A percentile compares a stretch with the other conserved stretches of the same genome.
These are phyloP conservation scores for Strix aluco DNA, from an alignment of 2,113 vertebrate species.

Conservation along the genomic window DNA sequence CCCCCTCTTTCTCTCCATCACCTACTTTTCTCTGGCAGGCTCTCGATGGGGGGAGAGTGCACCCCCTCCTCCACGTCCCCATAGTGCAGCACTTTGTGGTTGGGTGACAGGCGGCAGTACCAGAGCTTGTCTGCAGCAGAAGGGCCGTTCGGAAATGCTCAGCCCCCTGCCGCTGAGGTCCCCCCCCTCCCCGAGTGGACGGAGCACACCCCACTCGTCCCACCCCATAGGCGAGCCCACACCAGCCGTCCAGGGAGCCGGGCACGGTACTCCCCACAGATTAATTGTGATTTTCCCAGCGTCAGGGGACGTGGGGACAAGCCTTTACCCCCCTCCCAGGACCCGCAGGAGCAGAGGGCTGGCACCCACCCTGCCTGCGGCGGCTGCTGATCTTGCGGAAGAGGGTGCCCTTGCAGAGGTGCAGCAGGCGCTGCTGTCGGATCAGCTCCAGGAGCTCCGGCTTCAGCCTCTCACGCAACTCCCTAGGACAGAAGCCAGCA, in stretches of 20 bases:
- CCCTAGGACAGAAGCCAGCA: slow-evolving; percentile 66
- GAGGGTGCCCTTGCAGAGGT: slow-evolving; percentile 91
- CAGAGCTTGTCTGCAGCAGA: slow-evolving; percentile 89
- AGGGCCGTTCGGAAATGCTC: background rate
- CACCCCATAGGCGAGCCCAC: background rate
- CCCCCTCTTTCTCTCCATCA: background rate
- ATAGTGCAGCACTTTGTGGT: slow-evolving; percentile 96
- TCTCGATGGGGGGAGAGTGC: slow-evolving; percentile 81
- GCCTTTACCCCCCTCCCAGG: background rate
- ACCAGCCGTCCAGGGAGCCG: background rate
- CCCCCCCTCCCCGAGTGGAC: background rate
- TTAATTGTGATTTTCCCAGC: rapidly evolving
- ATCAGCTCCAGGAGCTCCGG: slow-evolving; percentile 91
- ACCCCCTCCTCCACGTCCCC: slow-evolving; percentile 88
- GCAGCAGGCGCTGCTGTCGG: slow-evolving; percentile 91
- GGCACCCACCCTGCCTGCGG: slow-evolving; percentile 86
- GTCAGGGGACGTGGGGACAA: background rate
- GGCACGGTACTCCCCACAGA: background rate
- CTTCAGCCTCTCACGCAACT: slow-evolving; percentile 91
- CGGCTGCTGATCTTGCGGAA: slow-evolving; percentile 97
- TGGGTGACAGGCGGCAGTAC: slow-evolving; percentile 96
- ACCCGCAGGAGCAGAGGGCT: background rate
- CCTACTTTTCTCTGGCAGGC: slow-evolving; percentile 90
- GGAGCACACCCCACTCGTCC: background rate
- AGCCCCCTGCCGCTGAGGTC: background rate